These are phyloP conservation scores for Acanthurus tractus DNA, from an alignment of 2,797 vertebrate genomes.

Conservation along the genomic window DNA sequence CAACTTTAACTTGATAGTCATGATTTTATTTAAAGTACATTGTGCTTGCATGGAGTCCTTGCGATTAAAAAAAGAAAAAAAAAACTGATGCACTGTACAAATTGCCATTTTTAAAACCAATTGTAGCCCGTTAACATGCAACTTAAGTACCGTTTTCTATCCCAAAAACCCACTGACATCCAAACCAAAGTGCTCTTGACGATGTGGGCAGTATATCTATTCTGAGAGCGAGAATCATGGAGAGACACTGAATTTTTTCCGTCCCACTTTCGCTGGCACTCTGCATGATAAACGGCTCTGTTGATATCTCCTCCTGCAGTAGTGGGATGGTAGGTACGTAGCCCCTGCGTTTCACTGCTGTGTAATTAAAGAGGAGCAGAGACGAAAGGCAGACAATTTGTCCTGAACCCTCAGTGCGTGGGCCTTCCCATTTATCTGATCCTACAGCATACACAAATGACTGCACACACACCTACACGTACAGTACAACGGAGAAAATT, in stretches of 20 bases:
- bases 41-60: too few species aligned
- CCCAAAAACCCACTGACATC: constrained; percentile 25
- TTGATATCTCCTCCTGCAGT: constrained; percentile 60
- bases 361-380: constrained; percentile 72
- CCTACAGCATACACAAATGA: constrained; percentile 40
- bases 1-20: too few species aligned
- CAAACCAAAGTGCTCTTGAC: constrained; percentile 46
- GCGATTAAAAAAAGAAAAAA: neutral
- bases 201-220: constrained; percentile 48
- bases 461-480: constrained; percentile 40
- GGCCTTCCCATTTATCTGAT: constrained; percentile 60
- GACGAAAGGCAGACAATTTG: constrained; percentile 70
- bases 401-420: constrained; percentile 52
- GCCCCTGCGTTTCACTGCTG: constrained; percentile 42
- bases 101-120: constrained; percentile 17
- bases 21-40: too few species aligned
- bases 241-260: constrained; percentile 44
- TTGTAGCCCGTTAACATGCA: constrained; percentile 23
- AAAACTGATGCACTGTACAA: neutral
- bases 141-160: constrained; percentile 31
- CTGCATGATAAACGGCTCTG: constrained; percentile 68
- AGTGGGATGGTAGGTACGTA: constrained; percentile 42
- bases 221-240: constrained; percentile 41
- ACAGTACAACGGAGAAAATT: constrained; percentile 28
- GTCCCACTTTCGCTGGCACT: constrained; percentile 59